Evolutionary conservation across 2,113 vertebrate genomes (phyloP).

Genomic region (Calidris pygmaea): DNA sequence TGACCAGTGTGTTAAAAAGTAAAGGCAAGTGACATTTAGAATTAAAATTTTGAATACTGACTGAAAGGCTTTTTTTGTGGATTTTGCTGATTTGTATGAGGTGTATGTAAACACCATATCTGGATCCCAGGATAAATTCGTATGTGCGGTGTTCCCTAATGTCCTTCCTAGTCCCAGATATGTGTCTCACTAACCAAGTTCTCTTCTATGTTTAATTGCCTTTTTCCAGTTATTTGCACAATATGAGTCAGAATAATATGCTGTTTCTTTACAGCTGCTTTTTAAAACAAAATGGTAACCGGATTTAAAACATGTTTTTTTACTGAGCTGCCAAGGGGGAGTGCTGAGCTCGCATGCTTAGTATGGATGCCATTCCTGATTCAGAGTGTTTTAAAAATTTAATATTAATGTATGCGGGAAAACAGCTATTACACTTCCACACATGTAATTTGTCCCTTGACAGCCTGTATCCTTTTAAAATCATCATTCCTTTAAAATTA

Average conservation of each 20-base stretch:
- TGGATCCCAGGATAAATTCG: not conserved
- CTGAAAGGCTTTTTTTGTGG: not conserved
- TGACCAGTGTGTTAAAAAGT: not conserved
- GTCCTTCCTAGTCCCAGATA: not conserved
- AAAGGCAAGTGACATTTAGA: not conserved
- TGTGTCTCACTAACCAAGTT: not conserved
- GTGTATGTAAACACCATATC: not conserved
- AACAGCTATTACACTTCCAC: not conserved
- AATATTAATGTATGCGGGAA: not conserved
- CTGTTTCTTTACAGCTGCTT: not conserved
- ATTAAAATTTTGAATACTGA: not conserved
- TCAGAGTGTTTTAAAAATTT: not conserved
- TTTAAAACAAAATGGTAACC: not conserved
- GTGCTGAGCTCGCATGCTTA: not conserved
- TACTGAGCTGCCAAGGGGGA: not conserved
- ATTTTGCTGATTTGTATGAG: not conserved
- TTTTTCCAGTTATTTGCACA: not conserved
- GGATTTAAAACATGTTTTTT: not conserved
- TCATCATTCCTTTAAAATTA: not conserved
- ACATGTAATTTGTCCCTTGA: not conserved
- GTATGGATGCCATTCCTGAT: not conserved
- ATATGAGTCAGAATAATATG: not conserved
- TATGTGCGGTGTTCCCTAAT: not conserved
- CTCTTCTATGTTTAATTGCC: not conserved
- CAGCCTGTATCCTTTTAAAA: not conserved